Percentiles rank a stretch among this genome's conserved stretches.
These are phyloP conservation scores for Danaus plexippus DNA, from an alignment of 1,140 invertebrate species.

Conservation along the genomic window DNA sequence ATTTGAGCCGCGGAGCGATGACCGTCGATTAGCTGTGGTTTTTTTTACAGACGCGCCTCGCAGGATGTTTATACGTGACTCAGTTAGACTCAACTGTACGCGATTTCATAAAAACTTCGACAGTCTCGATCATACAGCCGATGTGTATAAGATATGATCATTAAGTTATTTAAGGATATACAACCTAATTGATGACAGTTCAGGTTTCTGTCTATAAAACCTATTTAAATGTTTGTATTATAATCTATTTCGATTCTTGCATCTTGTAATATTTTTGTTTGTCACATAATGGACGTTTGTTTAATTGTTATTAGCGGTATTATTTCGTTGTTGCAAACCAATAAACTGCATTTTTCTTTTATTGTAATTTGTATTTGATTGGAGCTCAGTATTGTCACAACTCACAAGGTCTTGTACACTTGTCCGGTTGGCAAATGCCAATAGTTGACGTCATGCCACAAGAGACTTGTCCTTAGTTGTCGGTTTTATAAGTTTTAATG, in stretches of 20 bases:
- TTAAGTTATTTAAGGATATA: too few species aligned
- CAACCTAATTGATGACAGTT: too few species aligned
- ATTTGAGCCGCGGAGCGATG: constrained; percentile 34
- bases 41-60: constrained; percentile 46
- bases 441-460: constrained; percentile 1
- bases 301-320: too few species aligned
- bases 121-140: not conserved
- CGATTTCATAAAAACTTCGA: not conserved
- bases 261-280: too few species aligned
- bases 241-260: too few species aligned
- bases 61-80: constrained; percentile 63
- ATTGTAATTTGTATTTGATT: too few species aligned
- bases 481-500: not conserved
- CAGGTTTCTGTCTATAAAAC: too few species aligned
- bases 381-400: too few species aligned
- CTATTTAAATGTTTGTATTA: too few species aligned
- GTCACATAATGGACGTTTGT: too few species aligned
- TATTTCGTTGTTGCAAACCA: too few species aligned
- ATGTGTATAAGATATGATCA: not conserved
- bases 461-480: not conserved
- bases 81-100: constrained; percentile 32
- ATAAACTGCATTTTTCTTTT: too few species aligned
- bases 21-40: constrained; percentile 55
- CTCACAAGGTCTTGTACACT: not conserved
- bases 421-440: not conserved